Conservation (phyloP, 2,797 vertebrate species). For the Coccyzus lansbergi region DNA sequence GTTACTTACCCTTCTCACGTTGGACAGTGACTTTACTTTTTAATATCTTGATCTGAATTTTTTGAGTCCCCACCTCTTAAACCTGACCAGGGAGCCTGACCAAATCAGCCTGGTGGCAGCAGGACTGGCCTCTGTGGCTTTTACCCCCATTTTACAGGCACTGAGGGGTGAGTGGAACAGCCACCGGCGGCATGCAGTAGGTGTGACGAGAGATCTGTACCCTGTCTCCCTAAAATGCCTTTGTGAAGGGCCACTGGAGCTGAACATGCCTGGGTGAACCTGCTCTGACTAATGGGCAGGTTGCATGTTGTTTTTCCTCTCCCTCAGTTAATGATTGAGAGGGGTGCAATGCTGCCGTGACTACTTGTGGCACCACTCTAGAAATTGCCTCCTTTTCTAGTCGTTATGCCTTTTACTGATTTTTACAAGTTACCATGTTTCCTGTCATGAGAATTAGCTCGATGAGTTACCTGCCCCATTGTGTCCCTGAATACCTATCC, state of each 20-base stretch:
- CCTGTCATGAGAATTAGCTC: accelerated
- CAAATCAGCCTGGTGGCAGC: accelerated
- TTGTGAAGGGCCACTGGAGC: background rate
- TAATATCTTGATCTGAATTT: background rate
- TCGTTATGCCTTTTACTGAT: background rate
- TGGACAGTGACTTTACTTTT: background rate
- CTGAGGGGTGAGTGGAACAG: accelerated
- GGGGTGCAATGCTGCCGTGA: accelerated
- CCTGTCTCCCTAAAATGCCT: accelerated
- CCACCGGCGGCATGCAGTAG: accelerated
- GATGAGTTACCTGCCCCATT: background rate
- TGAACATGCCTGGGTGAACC: accelerated
- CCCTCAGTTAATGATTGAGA: background rate
- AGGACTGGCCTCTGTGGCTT: background rate
- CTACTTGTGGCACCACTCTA: accelerated
- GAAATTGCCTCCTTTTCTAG: accelerated
- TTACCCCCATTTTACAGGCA: accelerated
- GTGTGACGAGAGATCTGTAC: background rate
- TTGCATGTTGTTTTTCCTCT: background rate
- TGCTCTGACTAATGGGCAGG: accelerated
- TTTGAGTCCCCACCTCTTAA: accelerated
- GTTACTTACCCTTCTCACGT: background rate
- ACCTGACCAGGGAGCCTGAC: accelerated
- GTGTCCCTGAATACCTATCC: accelerated
- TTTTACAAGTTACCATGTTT: accelerated